A percentile compares a stretch with the other conserved stretches of the same genome.
Evolutionary conservation across 2,888 invertebrate genomes (phyloP).

Genomic region (Aradus depressus): DNA sequence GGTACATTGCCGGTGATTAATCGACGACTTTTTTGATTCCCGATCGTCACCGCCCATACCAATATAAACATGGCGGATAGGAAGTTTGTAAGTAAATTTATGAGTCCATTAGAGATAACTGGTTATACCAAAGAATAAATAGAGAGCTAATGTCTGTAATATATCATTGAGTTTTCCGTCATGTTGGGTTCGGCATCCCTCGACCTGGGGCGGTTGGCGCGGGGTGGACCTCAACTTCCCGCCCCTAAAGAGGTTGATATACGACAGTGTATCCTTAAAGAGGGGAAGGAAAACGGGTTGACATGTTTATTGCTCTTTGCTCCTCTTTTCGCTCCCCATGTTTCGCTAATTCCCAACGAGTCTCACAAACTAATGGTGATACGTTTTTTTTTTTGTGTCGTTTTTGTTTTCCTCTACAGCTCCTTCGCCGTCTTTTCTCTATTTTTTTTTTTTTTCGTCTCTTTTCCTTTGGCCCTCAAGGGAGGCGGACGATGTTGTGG

Average conservation of each 20-base stretch:
- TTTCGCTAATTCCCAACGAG: constrained; percentile 25
- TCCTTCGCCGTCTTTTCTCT: constrained; percentile 16
- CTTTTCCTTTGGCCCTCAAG: constrained; percentile 11
- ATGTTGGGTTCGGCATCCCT: too few species aligned
- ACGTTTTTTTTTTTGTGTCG: constrained; percentile 18
- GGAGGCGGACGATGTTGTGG: too few species aligned
- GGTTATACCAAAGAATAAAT: too few species aligned
- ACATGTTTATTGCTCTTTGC: constrained; percentile 20
- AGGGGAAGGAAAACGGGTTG: constrained; percentile 20
- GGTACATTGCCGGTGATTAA: too few species aligned
- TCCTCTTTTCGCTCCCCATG: constrained; percentile 25
- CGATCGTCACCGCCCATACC: too few species aligned
- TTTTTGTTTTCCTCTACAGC: constrained; percentile 19
- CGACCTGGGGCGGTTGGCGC: background rate
- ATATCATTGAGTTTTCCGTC: too few species aligned
- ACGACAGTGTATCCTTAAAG: constrained; percentile 18
- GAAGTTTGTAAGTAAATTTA: too few species aligned
- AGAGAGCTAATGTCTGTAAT: too few species aligned
- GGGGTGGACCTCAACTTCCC: background rate
- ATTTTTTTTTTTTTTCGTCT: constrained; percentile 19
- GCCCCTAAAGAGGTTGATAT: constrained; percentile 8
- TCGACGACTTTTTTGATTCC: too few species aligned
- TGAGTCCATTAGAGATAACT: too few species aligned
- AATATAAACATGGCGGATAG: too few species aligned
- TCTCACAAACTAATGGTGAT: constrained; percentile 23